Conservation (phyloP, 2,888 invertebrate genomes). For the Pinctada fucata region DNA sequence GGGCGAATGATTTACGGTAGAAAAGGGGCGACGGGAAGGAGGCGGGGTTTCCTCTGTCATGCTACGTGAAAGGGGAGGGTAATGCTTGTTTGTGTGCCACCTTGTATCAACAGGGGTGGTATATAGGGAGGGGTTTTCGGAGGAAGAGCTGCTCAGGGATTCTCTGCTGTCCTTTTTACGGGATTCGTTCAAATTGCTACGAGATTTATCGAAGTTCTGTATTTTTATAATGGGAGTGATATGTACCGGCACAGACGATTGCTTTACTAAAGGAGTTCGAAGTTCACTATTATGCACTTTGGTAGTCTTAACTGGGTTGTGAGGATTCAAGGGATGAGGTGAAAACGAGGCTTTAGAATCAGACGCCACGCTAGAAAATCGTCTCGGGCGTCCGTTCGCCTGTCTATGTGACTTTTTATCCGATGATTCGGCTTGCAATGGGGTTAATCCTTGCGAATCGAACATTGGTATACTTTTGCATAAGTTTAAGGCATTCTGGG, state of each 20-base stretch:
- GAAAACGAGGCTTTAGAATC: constrained; percentile 21
- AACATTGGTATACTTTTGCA: constrained; percentile 39
- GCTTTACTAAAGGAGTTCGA: constrained; percentile 24
- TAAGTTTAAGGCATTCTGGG: constrained; percentile 34
- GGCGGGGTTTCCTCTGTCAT: constrained; percentile 21
- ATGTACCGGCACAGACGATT: constrained; percentile 26
- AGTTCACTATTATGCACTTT: constrained; percentile 12
- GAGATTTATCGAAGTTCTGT: constrained; percentile 40
- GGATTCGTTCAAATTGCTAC: constrained; percentile 14
- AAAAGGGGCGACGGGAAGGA: constrained; percentile 24
- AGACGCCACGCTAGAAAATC: constrained; percentile 24
- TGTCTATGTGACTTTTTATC: not conserved
- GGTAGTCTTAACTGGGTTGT: not conserved
- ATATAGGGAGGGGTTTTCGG: constrained; percentile 35
- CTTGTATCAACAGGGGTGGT: constrained; percentile 23
- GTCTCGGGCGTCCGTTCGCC: not conserved
- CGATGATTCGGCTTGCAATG: constrained; percentile 4
- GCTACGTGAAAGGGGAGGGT: constrained; percentile 4
- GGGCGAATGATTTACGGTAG: not conserved
- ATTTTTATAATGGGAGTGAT: constrained; percentile 41
- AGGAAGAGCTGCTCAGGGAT: constrained; percentile 37
- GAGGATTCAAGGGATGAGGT: not conserved
- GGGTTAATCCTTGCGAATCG: constrained; percentile 25
- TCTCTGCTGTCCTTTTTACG: constrained; percentile 16
- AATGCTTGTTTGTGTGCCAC: constrained; percentile 21